Percentiles rank a stretch among this genome's conserved stretches.
These are phyloP conservation scores for Watersipora subatra DNA, from an alignment of 1,140 invertebrate species.

Conservation along the genomic window DNA sequence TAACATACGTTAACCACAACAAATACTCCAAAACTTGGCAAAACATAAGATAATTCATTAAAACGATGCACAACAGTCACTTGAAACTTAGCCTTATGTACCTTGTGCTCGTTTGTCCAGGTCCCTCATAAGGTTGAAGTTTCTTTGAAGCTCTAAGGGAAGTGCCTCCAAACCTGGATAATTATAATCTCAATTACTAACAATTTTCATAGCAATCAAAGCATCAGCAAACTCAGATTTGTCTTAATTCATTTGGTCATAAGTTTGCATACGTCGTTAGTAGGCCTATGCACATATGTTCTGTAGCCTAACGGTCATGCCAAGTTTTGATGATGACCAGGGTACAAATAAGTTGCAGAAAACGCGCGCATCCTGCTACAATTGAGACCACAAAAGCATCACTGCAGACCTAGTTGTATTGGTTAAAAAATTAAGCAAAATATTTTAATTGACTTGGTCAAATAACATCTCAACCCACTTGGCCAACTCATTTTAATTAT, in stretches of 20 bases:
- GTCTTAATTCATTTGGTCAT: not conserved
- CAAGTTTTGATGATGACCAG: not conserved
- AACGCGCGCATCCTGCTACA: too few relatives aligned
- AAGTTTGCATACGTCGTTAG: not conserved
- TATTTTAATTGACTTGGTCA: too few relatives aligned
- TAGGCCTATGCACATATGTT: not conserved
- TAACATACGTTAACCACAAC: not conserved
- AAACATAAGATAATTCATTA: not conserved
- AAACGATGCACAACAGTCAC: not conserved
- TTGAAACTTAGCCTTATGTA: conserved; percentile 13
- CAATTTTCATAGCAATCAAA: not conserved
- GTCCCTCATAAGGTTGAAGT: conserved; percentile 89
- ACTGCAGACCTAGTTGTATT: too few relatives aligned
- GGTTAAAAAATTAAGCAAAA: too few relatives aligned
- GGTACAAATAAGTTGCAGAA: not conserved
- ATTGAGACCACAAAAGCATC: too few relatives aligned
- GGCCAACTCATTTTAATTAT: too few relatives aligned
- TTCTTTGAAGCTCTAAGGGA: conserved; percentile 81
- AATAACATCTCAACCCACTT: too few relatives aligned
- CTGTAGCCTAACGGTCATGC: not conserved
- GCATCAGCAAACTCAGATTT: not conserved
- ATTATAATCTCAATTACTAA: conserved; percentile 5
- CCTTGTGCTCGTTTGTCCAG: conserved; percentile 70
- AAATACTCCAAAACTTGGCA: not conserved
- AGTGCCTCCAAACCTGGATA: conserved; percentile 73